A percentile compares a stretch with the other conserved stretches of the same genome.
phyloP scores from a whole-genome alignment of 1,140 invertebrate species.

The Heliconius eleuchia region DNA sequence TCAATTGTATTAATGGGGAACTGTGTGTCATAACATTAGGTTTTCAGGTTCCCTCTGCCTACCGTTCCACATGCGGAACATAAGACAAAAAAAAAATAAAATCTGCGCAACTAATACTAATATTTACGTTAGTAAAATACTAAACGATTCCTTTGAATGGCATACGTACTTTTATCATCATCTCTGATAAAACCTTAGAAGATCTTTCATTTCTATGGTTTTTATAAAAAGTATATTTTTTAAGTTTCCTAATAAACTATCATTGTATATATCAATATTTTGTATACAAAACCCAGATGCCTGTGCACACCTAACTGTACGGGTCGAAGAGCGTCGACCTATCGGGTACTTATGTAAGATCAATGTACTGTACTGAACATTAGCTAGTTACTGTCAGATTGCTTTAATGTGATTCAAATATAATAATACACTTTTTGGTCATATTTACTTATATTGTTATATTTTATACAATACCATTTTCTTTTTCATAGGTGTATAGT shows the following conservation, averaged over 20 bases:
- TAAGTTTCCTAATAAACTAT: neutral
- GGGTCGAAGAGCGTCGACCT: constrained; percentile 11
- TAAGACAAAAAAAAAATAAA: no score
- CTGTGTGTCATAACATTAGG: no score
- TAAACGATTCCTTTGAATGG: no score
- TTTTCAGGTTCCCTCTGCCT: no score
- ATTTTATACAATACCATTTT: neutral
- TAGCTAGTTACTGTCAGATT: constrained; percentile 12
- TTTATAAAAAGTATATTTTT: neutral
- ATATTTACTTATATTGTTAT: neutral
- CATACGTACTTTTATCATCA: no score
- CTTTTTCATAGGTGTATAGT: neutral
- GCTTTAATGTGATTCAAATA: neutral
- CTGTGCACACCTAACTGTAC: constrained; percentile 14
- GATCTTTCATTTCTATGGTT: no score
- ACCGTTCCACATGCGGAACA: no score
- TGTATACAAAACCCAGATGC: constrained; percentile 26
- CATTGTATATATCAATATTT: constrained; percentile 14
- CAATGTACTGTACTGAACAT: constrained; percentile 16
- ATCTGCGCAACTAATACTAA: no score
- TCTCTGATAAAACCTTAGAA: no score
- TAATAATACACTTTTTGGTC: neutral
- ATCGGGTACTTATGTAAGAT: constrained; percentile 19
- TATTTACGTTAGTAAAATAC: no score
- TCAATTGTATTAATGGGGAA: neutral